Evolutionary conservation across 2,797 vertebrate species (phyloP), one percentile per base, ranked within the genome.

Genomic region (Cyprinodon diabolis): DNA sequence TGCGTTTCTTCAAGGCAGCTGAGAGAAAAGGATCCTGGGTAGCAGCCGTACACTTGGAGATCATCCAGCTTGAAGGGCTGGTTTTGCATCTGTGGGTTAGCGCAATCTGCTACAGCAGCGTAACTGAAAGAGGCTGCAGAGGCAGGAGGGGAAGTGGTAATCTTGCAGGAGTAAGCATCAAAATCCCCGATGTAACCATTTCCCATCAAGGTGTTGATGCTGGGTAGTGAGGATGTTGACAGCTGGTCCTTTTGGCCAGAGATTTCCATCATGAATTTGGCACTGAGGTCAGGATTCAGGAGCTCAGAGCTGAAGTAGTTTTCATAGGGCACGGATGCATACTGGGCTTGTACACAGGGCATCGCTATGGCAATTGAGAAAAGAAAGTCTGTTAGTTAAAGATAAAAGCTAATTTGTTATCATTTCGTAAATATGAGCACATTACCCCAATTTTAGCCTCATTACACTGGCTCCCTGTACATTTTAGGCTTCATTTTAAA

Each of bases 341-440:
- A 95, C 86, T 98, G 98, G 7, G 96, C 95, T 95, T 98, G 97
- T 90, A 98, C 96, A 95, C 97, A 99, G 96, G 97, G 97, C 98
- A 99, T 99, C 78, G 95, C 97, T 98, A 89, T 66, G 83, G 80
- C n/a, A 67, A 23, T 55, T 51, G 15, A 63, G 56, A 73, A 15
- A 9, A 69, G 23, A 65, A 25, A 13, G 23, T 25, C 12, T 47
- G 21, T 65, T 65, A 65, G 62, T 25, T 54, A 23, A 51, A 35
- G 35, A 15, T 7, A n/a, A 47, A 47, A 30, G 30, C 30, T 30
- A 30, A 30, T 30, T 30, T 30, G 30, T 30, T 30, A 30, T 30
- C 30, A 30, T 30, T 30, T 2, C 30, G 2, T 30, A 30, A 30
- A 30, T 30, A 30, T 30, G 30, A 30, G 30, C 30, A 30, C 30